Base-by-base conservation (phyloP, 2,797 vertebrate species). In the Melanogrammus aeglefinus region DNA sequence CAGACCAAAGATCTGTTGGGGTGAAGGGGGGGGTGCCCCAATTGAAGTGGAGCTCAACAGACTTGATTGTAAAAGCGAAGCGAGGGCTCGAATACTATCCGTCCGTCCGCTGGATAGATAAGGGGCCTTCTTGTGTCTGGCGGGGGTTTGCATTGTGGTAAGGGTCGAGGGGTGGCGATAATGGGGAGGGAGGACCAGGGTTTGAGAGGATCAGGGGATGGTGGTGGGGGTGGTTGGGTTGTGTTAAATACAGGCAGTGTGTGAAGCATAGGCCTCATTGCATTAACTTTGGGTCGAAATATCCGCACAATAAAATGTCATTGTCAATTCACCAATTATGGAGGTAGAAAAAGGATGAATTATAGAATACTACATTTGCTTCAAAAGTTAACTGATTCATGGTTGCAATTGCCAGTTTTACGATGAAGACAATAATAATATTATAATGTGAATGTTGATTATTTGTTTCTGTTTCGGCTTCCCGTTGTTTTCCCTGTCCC, bases 11-110 rank as follows among this genome's bases (percentile, higher is more conserved):
- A 51, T 18, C 80, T 80, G 79, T 31, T 83, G 73, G 66, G 83
- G 74, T 78, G 77, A 41, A 74, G 75, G n/a, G 9, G n/a, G 9
- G 78, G 73, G 79, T 38, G 31, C 57, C 77, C 73, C 12, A 51
- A 86, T 81, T 86, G 83, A 86, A 84, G 77, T 85, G 63, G 76
- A 81, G 75, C 75, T 85, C 82, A 88, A 83, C 79, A 83, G 83
- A 82, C 76, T 27, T 80, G 83, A 86, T 84, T 69, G 78, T 88
- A 82, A 9, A 89, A 84, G 87, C 80, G 83, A 70, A 78, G 79
- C 79, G 77, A 76, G 79, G 79, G 78, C 78, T n/a, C 79, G 70
- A 73, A n/a, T 38, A 35, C 31, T 39, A 35, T 73, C 27, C 31
- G 24, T 27, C 69, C 13, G 2, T 8, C 14, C 29, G 16, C 69